A percentile compares a stretch with the other conserved stretches of the same genome.
phyloP scores from a whole-genome alignment of 1,140 invertebrate genomes.

The Rhagoletis pomonella region DNA sequence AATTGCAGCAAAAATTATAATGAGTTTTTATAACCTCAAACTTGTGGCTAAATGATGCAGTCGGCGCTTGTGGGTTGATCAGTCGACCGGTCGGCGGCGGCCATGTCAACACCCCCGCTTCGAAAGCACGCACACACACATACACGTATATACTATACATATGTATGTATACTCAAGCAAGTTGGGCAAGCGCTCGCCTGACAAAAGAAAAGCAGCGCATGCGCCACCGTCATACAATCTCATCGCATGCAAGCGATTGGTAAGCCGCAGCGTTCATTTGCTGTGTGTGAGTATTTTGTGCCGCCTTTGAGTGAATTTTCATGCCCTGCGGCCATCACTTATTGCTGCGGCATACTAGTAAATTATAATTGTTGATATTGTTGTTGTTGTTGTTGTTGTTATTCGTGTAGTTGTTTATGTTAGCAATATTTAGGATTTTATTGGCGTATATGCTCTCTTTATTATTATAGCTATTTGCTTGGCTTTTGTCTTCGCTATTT shows the following conservation, averaged over 20 bases:
- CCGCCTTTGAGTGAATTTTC: constrained; percentile 36
- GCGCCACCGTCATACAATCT: background rate
- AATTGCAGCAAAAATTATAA: constrained; percentile 71
- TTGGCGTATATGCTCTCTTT: constrained; percentile 47
- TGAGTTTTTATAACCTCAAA: constrained; percentile 73
- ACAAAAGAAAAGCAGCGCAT: background rate
- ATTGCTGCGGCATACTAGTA: constrained; percentile 42
- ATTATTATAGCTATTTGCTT: constrained; percentile 50
- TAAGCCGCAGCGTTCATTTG: background rate
- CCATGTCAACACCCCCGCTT: constrained; percentile 34
- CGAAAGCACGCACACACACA: background rate
- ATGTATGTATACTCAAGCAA: background rate
- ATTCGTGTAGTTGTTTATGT: background rate
- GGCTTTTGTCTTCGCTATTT: constrained; percentile 38
- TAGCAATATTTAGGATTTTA: constrained; percentile 13
- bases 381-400: constrained; percentile 28
- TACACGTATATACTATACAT: no score
- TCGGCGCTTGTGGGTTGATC: constrained; percentile 43
- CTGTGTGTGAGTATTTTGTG: background rate
- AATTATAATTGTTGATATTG: constrained; percentile 37
- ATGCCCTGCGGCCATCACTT: constrained; percentile 68
- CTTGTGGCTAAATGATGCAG: constrained; percentile 60
- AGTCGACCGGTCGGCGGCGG: constrained; percentile 7
- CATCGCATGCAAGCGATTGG: background rate
- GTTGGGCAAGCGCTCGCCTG: background rate